These are phyloP conservation scores for Lycia hirtaria DNA, from an alignment of 2,888 invertebrate species.

Conservation along the genomic window DNA sequence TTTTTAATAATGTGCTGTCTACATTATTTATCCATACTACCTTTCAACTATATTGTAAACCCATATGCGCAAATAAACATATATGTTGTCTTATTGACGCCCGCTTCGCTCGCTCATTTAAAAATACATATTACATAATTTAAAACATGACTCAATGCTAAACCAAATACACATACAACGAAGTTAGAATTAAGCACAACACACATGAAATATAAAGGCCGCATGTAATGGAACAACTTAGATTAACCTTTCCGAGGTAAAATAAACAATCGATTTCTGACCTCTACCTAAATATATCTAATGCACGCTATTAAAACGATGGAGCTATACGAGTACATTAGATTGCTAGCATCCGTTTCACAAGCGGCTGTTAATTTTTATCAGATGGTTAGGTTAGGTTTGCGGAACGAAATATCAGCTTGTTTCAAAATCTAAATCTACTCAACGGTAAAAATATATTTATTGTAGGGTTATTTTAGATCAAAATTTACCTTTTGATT, in stretches of 20 bases:
- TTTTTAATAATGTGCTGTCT: too few species aligned
- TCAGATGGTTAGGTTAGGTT: not conserved
- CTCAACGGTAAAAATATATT: too few species aligned
- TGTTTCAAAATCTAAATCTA: too few species aligned
- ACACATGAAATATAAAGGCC: slow-evolving; percentile 6
- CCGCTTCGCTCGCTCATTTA: too few species aligned
- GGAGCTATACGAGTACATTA: not conserved
- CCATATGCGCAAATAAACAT: too few species aligned
- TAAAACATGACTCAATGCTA: not conserved
- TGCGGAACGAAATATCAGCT: too few species aligned
- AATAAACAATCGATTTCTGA: slow-evolving; percentile 1
- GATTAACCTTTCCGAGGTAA: slow-evolving; percentile 15
- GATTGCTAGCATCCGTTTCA: not conserved
- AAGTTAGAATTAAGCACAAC: not conserved
- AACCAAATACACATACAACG: not conserved
- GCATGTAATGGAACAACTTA: not conserved
- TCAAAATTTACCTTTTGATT: too few species aligned
- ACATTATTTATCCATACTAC: too few species aligned
- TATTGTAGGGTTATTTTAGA: too few species aligned
- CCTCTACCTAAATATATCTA: slow-evolving; percentile 12
- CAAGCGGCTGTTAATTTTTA: not conserved
- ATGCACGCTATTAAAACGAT: not conserved
- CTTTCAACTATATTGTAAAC: too few species aligned
- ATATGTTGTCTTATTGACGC: too few species aligned
- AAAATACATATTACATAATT: too few species aligned